phyloP scores from a whole-genome alignment of 2,797 vertebrate species.

The Enteromius unitaeniatus region DNA sequence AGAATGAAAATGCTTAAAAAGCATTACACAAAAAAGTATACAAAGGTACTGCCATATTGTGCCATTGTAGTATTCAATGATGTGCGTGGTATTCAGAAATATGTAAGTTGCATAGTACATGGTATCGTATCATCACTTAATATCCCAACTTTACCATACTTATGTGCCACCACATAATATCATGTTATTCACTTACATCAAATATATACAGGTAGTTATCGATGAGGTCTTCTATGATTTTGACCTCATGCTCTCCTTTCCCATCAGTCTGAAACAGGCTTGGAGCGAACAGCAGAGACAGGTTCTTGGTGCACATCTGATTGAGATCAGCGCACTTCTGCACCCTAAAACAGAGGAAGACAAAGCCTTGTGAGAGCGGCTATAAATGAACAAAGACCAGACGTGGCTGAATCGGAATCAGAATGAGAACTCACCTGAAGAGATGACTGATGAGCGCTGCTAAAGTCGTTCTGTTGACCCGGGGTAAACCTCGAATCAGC shows the following conservation, averaged over 20 bases:
- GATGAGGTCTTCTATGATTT: constrained; percentile 94
- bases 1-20: background rate
- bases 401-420: background rate
- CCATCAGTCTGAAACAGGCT: constrained; percentile 97
- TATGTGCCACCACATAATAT: background rate
- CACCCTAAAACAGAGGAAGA: constrained; percentile 30
- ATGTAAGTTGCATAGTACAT: background rate
- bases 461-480: constrained; percentile 90
- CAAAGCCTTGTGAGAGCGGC: background rate
- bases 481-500: constrained; percentile 87
- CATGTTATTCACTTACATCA: constrained; percentile 78
- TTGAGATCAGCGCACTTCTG: constrained; percentile 95
- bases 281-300: constrained; percentile 93
- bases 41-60: background rate
- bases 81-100: background rate
- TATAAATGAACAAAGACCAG: background rate
- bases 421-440: constrained; percentile 81
- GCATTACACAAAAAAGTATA: background rate
- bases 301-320: constrained; percentile 98
- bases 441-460: constrained; percentile 91
- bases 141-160: background rate
- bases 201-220: constrained; percentile 92
- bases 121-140: background rate
- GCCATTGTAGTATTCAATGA: background rate
- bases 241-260: constrained; percentile 94